Evolutionary conservation across 2,888 invertebrate genomes (phyloP).

Genomic region (Aquatica leii): DNA sequence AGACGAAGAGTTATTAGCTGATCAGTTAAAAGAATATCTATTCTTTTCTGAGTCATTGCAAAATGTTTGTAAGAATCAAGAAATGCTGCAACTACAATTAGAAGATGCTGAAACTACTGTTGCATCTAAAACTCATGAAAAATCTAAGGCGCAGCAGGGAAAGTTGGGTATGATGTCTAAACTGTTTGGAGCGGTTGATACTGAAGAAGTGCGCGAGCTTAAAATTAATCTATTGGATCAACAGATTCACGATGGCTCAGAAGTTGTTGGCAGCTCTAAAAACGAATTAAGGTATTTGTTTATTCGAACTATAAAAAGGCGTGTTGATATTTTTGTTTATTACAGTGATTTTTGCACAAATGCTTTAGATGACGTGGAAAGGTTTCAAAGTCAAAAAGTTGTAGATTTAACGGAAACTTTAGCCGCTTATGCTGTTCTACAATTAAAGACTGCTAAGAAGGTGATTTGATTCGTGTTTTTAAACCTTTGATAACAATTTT

Average conservation of each 20-base stretch:
- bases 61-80: conserved; percentile 77
- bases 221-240: conserved; percentile 72
- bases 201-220: conserved; percentile 77
- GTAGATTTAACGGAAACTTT: conserved; percentile 76
- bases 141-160: conserved; percentile 69
- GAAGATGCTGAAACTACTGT: conserved; percentile 73
- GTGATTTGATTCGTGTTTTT: conserved; percentile 58
- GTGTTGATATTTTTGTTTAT: conserved; percentile 37
- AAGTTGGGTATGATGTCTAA: conserved; percentile 77
- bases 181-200: conserved; percentile 77
- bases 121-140: conserved; percentile 63
- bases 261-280: conserved; percentile 66
- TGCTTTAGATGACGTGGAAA: conserved; percentile 72
- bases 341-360: conserved; percentile 74
- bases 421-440: conserved; percentile 72
- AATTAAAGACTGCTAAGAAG: conserved; percentile 79
- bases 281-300: conserved; percentile 69
- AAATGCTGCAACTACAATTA: conserved; percentile 74
- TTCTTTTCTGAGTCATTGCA: conserved; percentile 80
- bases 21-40: conserved; percentile 84
- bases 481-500: conserved; percentile 14
- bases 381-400: conserved; percentile 77
- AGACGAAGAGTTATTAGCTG: conserved; percentile 83
- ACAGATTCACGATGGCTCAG: conserved; percentile 70
- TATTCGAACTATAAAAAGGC: conserved; percentile 23